Evolutionary conservation across 2,888 invertebrate genomes (phyloP).

Genomic region (Synanthedon vespiformis): DNA sequence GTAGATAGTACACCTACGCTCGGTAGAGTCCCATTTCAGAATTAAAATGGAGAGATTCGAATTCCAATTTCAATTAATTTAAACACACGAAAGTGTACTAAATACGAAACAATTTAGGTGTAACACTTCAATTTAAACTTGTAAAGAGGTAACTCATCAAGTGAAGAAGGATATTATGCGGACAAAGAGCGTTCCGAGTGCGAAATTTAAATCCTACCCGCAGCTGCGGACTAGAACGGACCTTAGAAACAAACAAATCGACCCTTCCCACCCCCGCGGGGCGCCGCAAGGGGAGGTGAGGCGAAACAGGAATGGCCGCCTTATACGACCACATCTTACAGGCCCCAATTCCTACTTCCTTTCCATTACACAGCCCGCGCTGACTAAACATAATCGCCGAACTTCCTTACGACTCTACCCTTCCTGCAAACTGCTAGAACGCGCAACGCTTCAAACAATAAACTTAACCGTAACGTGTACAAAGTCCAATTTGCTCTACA

Average conservation of each 20-base stretch:
- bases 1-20: constrained; percentile 1
- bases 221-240: constrained; percentile 51
- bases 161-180: constrained; percentile 41
- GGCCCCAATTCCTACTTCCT: constrained; percentile 69
- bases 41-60: constrained; percentile 4
- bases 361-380: constrained; percentile 63
- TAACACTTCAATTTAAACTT: constrained; percentile 55
- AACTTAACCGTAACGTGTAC: constrained; percentile 28
- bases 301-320: constrained; percentile 45
- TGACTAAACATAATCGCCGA: constrained; percentile 70
- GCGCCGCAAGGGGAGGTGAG: constrained; percentile 10
- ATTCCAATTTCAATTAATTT: constrained; percentile 6
- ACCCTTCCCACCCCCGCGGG: constrained; percentile 19
- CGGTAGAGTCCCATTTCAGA: constrained; percentile 3
- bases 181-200: constrained; percentile 49
- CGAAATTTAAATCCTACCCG: constrained; percentile 62
- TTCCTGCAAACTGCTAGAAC: constrained; percentile 49
- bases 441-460: constrained; percentile 22
- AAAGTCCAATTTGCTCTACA: constrained; percentile 15
- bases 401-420: constrained; percentile 71
- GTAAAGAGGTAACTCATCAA: constrained; percentile 57
- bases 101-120: constrained; percentile 30
- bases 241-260: constrained; percentile 67
- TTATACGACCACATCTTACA: constrained; percentile 69
- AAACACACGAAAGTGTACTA: constrained; percentile 15